These are phyloP conservation scores for Dendrophyllia cribrosa DNA, from an alignment of 64 coral and sea anemone genomes.

Conservation along the genomic window DNA sequence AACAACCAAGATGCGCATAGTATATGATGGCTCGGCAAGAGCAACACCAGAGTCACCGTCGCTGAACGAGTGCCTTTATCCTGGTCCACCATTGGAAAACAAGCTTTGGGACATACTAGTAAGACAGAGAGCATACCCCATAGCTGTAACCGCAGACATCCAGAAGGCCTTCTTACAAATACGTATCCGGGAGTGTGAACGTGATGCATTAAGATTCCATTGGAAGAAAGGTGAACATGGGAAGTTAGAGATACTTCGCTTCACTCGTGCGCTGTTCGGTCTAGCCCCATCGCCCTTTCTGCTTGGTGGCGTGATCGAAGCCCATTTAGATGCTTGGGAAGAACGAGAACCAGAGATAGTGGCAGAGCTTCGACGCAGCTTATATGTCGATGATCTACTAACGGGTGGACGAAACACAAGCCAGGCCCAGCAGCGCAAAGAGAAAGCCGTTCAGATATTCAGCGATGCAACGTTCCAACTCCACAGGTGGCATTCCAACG, in stretches of 20 bases:
- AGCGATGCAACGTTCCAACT: constrained; percentile 26
- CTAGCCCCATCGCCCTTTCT: constrained; percentile 42
- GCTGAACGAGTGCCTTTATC: constrained; percentile 49
- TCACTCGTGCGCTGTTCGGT: constrained; percentile 45
- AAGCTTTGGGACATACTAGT: constrained; percentile 37
- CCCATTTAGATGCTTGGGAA: constrained; percentile 46
- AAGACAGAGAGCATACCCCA: constrained; percentile 14
- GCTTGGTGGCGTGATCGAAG: constrained; percentile 31
- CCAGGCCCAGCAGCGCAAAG: constrained; percentile 23
- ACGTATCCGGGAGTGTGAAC: constrained; percentile 17
- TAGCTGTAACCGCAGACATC: constrained; percentile 17
- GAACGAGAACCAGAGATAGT: constrained; percentile 16
- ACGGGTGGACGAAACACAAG: constrained; percentile 23
- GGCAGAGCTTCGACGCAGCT: constrained; percentile 33
- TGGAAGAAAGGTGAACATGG: constrained; percentile 16
- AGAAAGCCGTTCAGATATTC: constrained; percentile 45
- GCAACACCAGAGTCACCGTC: background rate
- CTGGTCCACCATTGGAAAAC: constrained; percentile 39
- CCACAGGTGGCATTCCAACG: constrained; percentile 65
- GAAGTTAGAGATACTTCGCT: constrained; percentile 34
- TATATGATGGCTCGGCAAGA: background rate
- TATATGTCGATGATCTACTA: constrained; percentile 27
- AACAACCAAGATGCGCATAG: background rate
- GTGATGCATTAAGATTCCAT: constrained; percentile 43
- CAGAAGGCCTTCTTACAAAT: constrained; percentile 57